These are phyloP conservation scores for Cochlearius cochlearius DNA, from an alignment of 2,113 vertebrate genomes.

Conservation along the genomic window DNA sequence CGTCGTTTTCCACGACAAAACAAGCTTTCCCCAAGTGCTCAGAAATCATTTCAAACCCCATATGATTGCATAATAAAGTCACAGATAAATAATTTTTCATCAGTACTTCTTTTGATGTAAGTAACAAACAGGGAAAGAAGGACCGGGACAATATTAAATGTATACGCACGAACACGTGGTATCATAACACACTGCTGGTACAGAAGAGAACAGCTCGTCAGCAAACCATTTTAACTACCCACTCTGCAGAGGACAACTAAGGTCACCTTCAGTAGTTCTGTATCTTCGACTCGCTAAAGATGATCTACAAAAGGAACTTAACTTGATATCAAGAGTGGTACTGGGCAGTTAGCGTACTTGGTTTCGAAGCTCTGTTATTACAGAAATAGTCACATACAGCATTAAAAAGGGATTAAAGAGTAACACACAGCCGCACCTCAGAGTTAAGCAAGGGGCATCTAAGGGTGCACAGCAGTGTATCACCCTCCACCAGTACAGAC, in stretches of 20 bases:
- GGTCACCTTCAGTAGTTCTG: not conserved
- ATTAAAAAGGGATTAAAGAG: not conserved
- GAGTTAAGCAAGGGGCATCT: not conserved
- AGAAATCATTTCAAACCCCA: not conserved
- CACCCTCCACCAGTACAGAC: too few species aligned
- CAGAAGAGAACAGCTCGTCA: not conserved
- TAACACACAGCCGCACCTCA: not conserved
- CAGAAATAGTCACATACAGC: not conserved
- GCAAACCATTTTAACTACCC: not conserved
- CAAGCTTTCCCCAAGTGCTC: not conserved
- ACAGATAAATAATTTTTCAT: too few species aligned
- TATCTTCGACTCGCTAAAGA: not conserved
- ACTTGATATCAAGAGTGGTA: not conserved
- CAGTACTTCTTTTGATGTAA: not conserved
- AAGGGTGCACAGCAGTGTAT: not conserved
- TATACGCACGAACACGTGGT: not conserved
- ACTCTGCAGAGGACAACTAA: not conserved
- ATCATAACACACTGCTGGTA: not conserved
- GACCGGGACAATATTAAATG: not conserved
- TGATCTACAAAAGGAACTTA: not conserved
- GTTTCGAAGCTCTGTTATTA: not conserved
- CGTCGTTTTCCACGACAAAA: not conserved
- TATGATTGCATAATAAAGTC: not conserved
- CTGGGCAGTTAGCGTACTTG: not conserved
- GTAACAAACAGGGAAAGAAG: not conserved